Evolutionary conservation across 2,888 invertebrate genomes (phyloP).

Genomic region (Ophonus ardosiacus): DNA sequence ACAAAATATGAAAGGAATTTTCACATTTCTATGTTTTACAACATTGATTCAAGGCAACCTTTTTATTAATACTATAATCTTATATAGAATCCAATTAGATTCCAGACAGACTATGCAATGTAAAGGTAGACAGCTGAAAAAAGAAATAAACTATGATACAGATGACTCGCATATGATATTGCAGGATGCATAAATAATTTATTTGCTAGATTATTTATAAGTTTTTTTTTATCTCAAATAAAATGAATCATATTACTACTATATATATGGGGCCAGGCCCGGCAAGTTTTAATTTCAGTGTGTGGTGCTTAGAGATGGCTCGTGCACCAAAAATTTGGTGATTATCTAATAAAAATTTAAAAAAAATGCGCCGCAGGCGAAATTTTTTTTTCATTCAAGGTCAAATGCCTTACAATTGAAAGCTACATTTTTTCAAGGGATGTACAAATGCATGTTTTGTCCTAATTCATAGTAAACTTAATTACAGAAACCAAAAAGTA

Average conservation of each 20-base stretch:
- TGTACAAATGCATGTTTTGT: too few relatives aligned
- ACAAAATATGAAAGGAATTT: conserved; percentile 24
- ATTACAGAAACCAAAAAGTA: too few relatives aligned
- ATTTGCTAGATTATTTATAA: neutral
- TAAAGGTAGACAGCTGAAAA: neutral
- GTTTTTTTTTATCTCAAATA: neutral
- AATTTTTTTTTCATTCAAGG: too few relatives aligned
- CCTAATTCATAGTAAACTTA: too few relatives aligned
- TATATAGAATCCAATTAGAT: conserved; percentile 35
- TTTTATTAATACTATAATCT: conserved; percentile 26
- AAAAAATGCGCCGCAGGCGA: too few relatives aligned
- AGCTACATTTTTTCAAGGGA: too few relatives aligned
- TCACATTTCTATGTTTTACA: conserved; percentile 21
- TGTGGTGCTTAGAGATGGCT: too few relatives aligned
- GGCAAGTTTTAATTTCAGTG: too few relatives aligned
- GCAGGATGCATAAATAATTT: conserved; percentile 19
- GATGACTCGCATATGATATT: conserved; percentile 2
- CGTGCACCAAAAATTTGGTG: too few relatives aligned
- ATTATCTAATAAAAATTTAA: too few relatives aligned
- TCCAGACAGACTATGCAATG: neutral
- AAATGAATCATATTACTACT: neutral
- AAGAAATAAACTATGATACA: neutral
- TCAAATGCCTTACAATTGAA: too few relatives aligned
- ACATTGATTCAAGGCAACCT: conserved; percentile 37
- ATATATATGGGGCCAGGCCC: too few relatives aligned